A percentile compares a stretch with the other conserved stretches of the same genome.
Conservation (phyloP, 2,888 invertebrate genomes). For the Pollenia angustigena region DNA sequence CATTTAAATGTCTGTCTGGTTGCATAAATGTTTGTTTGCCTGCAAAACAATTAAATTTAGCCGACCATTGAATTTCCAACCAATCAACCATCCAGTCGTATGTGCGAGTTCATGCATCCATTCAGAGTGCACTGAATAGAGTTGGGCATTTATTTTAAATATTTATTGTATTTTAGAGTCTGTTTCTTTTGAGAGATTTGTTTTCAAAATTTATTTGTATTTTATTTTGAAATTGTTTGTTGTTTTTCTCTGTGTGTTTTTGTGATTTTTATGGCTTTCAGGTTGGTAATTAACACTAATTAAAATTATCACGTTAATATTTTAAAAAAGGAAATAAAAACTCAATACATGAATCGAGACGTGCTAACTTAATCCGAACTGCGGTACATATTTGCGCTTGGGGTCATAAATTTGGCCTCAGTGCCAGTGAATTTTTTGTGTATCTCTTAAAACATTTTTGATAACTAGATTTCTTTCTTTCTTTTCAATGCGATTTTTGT, state of each 20-base stretch:
- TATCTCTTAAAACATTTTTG: too few species aligned
- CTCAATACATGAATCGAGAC: too few species aligned
- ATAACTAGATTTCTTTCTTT: too few species aligned
- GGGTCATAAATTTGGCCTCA: too few species aligned
- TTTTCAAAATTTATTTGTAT: background rate
- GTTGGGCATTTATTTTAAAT: background rate
- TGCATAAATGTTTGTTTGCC: constrained; percentile 13
- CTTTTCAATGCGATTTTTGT: too few species aligned
- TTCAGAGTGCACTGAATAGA: background rate
- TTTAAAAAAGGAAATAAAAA: background rate
- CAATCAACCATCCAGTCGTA: constrained; percentile 14
- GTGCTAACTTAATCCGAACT: too few species aligned
- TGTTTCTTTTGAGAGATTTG: background rate
- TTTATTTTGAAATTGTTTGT: background rate
- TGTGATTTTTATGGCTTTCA: constrained; percentile 47
- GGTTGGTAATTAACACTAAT: constrained; percentile 61
- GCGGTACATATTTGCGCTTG: too few species aligned
- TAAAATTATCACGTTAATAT: constrained; percentile 59
- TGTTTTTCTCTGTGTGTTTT: background rate
- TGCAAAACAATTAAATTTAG: constrained; percentile 30
- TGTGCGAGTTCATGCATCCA: background rate
- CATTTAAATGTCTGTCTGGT: background rate
- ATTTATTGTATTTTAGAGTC: constrained; percentile 12
- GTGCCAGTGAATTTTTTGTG: too few species aligned
- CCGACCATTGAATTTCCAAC: constrained; percentile 50